Evolutionary conservation across 2,113 vertebrate species (phyloP), one percentile per base, ranked within the genome.

Genomic region (Anoplopoma fimbria): DNA sequence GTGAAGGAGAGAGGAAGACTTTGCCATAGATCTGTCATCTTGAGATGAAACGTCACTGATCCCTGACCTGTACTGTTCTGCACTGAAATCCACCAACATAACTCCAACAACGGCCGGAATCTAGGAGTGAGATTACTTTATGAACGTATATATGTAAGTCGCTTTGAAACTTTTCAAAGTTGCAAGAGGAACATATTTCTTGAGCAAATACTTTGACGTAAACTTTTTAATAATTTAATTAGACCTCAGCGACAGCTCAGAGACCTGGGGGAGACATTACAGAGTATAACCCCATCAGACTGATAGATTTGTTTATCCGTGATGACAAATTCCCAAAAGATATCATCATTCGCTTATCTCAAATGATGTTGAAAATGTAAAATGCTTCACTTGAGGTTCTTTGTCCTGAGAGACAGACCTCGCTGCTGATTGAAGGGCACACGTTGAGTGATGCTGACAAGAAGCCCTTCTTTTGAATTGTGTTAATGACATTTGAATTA

Each of bases 21-120:
- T 76, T 63, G 57, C 31, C 25, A 29, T 45, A 71, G 64, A 75
- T 77, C 63, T 69, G 8, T 77, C 40, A 75, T 79, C 58, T 61
- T 79, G 6, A 72, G 47, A 65, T 63, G 60, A 29, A 55, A 31
- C 21, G 1, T 73, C 73, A 31, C 42, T 74, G 58, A 71, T 73
- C 57, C 40, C 47, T 76, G 36, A 9, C 58, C 25, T 69, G 40
- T 23, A 57, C 58, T 5, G 47, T 23, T 19, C 47, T 75, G 33
- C 9, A 62, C 23, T 51, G 33, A 13, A 63, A 57, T 69, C 19
- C 14, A 69, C 33, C 23, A 36, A 1, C 31, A 14, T n/a, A 1
- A 36, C 6, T 53, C 38, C 55, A 69, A 4, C 5, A 33, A 23
- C 17, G 25, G 4, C n/a, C 38, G n/a, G n/a, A 53, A 33, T 69